Base-by-base conservation (phyloP, 2,113 vertebrate genomes). In the Sinocyclocheilus anshuiensis region DNA sequence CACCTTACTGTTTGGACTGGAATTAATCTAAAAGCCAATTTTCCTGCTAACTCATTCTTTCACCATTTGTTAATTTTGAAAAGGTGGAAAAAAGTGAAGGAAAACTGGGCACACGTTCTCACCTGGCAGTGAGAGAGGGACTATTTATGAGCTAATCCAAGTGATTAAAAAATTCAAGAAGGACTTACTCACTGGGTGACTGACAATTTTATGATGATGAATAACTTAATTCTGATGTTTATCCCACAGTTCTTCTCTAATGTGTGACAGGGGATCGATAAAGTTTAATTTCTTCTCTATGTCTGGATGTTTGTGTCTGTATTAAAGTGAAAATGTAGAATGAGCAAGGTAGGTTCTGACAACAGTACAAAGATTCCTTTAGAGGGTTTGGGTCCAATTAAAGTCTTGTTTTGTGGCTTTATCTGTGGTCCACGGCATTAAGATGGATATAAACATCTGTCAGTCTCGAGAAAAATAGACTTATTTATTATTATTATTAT, bases 141-240 rank as follows among this genome's bases (percentile, higher is more conserved):
- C 67, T 59, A 78, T 71, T 85, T 85, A 85, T 77, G 59, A 77
- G 78, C 36, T 24, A 59, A 78, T 77, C 67, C 18, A 71, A 39
- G 72, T 83, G 63, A 78, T 86, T 65, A 69, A 86, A 88, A 79
- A 55, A 88, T 79, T 42, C 13, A 78, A 88, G 74, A 78, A 88
- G 74, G n/a, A 24, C 39, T 42, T 55, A 65, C 29, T 79, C 55
- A 79, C 53, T 18, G 12, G 53, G 24, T 81, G 24, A 84, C 45
- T 53, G 42, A 65, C 67, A 86, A 50, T 33, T 85, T 57, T 77
- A 85, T 81, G 61, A 74, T 20, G 26, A 50, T 80, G n/a, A 36
- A 75, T 50, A 82, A 77, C 29, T 81, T 85, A 80, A 80, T 79
- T 81, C 77, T 85, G 26, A 79, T 57, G 18, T 80, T 48, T 71